These are phyloP conservation scores for Ctenodactylus gundi DNA, from an alignment of 2,113 vertebrate species.

Conservation along the genomic window DNA sequence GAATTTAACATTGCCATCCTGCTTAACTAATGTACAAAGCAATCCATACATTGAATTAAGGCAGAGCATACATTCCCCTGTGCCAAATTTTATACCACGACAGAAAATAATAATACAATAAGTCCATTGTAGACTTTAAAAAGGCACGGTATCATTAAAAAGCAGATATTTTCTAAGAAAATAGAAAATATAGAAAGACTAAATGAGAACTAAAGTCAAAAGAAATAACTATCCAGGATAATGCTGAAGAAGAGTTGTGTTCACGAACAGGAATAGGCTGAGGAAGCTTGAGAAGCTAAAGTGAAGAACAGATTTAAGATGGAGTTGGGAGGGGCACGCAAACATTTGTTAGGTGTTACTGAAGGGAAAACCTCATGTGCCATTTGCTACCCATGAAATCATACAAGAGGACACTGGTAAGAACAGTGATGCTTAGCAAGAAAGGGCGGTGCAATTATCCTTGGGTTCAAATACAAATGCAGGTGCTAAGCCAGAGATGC, in stretches of 20 bases:
- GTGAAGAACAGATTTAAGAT: neutral
- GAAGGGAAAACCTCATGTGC: neutral
- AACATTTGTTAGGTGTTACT: neutral
- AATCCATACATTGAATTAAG: neutral
- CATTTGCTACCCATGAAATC: neutral
- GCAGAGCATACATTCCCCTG: neutral
- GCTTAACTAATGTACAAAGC: neutral
- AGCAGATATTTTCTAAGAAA: neutral
- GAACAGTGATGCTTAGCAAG: neutral
- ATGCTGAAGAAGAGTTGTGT: neutral
- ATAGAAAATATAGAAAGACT: neutral
- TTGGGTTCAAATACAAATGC: neutral
- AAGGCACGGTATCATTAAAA: neutral
- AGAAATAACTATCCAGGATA: neutral
- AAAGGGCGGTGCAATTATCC: neutral
- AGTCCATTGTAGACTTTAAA: neutral
- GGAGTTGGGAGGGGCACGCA: neutral
- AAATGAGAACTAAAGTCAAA: neutral
- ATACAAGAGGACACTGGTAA: accelerated
- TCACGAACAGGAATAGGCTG: neutral
- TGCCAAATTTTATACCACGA: neutral
- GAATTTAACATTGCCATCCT: neutral
- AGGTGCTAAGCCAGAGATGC: neutral
- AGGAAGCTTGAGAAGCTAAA: neutral
- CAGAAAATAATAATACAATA: neutral